Evolutionary conservation across 2,797 vertebrate species (phyloP), one percentile per base, ranked within the genome.

Genomic region (Alauda arvensis): DNA sequence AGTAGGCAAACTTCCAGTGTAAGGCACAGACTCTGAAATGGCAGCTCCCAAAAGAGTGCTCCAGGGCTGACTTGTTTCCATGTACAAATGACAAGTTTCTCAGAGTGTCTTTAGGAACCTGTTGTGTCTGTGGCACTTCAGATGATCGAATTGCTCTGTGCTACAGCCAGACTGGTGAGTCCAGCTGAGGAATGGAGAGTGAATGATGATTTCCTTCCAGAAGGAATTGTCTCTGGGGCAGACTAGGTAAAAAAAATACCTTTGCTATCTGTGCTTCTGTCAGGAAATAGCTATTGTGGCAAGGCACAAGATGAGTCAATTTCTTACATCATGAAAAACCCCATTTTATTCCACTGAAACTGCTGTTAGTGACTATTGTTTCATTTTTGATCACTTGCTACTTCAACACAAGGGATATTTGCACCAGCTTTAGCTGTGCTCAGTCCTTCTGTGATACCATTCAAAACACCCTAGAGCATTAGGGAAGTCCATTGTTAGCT

Each of bases 11-110:
- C 25, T 87, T 88, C 48, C 55, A 83, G 51, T 14, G 37, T 37
- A 60, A 91, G 56, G 48, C 29, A 62, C 45, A 90, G 42, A 55
- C 39, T 78, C 57, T 0, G 18, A 90, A 94, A 94, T 87, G 70
- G 33, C 90, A 94, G 74, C 37, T 91, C 88, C 77, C 84, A 49
- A 19, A 87, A 87, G 88, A 80, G 15, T 57, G 31, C 37, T 90
- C 75, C 49, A n/a, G 80, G 34, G 57, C 53, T 85, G 67, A 81
- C 39, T 70, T 14, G 15, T 59, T 78, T 67, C 42, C 42, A 11
- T 34, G 49, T 25, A 51, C 67, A 91, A 87, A 87, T 53, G 29
- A 81, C 46, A 88, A 79, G 31, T 72, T 93, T 83, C 70, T 65
- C 24, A 55, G 34, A 26, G 33, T n/a, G 39, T 29, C 60, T 86